These are phyloP conservation scores for Antechinus stuartii DNA, from an alignment of 2,113 vertebrate genomes.

Conservation along the genomic window DNA sequence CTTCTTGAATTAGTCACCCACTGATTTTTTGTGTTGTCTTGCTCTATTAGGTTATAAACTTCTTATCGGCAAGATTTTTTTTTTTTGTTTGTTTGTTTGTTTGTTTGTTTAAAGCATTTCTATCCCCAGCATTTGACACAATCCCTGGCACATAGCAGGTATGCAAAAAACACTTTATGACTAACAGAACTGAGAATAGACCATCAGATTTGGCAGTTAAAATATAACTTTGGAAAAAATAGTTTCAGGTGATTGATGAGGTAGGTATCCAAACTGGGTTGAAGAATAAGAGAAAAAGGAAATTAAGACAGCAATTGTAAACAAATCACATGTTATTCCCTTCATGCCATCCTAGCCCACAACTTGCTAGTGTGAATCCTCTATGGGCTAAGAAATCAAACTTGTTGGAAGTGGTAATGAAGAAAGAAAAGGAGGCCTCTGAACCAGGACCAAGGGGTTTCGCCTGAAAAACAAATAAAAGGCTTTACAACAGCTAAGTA, in stretches of 20 bases:
- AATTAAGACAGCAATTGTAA: neutral
- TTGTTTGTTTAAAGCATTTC: too few relatives aligned
- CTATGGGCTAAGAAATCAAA: slow-evolving; percentile 18
- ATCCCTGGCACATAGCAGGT: too few relatives aligned
- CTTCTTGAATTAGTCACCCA: neutral
- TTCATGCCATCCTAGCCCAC: slow-evolving; percentile 1
- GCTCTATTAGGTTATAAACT: neutral
- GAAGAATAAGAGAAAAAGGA: neutral
- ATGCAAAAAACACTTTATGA: too few relatives aligned
- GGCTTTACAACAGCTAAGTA: neutral
- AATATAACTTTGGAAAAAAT: neutral
- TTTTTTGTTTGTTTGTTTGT: too few relatives aligned
- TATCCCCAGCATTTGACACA: too few relatives aligned
- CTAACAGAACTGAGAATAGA: neutral
- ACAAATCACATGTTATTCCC: slow-evolving; percentile 18
- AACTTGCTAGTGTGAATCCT: slow-evolving; percentile 43
- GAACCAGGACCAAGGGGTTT: slow-evolving; percentile 11
- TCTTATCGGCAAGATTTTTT: neutral
- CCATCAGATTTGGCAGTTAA: neutral
- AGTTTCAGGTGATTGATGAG: neutral
- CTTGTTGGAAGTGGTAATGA: neutral
- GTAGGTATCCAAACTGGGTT: neutral
- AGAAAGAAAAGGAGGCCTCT: slow-evolving; percentile 49
- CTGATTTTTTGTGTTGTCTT: neutral
- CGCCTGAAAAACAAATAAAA: neutral